Conservation (phyloP, 2,888 invertebrate genomes). For the Agrotis clavis region DNA sequence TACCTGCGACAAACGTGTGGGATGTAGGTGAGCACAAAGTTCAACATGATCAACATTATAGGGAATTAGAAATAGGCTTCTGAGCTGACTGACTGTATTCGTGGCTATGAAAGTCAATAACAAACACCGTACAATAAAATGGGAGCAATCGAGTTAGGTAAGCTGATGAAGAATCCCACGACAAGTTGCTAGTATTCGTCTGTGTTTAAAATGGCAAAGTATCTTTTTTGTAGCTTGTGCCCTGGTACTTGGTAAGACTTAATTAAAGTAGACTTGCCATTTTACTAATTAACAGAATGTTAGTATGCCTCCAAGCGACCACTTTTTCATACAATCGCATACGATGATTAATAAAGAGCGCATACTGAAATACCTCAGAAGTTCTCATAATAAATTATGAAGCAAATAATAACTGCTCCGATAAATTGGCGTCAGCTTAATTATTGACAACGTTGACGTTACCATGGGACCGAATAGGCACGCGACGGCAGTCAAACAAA, state of each 20-base stretch:
- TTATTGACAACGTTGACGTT: slow-evolving; percentile 46
- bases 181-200: neutral
- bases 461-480: slow-evolving; percentile 20
- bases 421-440: slow-evolving; percentile 40
- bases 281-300: slow-evolving; percentile 30
- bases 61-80: slow-evolving; percentile 4
- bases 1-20: slow-evolving; percentile 32
- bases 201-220: neutral
- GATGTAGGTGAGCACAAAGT: slow-evolving; percentile 59
- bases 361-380: slow-evolving; percentile 20
- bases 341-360: slow-evolving; percentile 8
- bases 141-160: slow-evolving; percentile 1
- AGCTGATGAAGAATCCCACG: neutral
- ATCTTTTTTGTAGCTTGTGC: neutral
- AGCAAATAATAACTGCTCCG: slow-evolving; percentile 26
- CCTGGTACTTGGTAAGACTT: neutral
- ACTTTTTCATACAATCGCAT: slow-evolving; percentile 12
- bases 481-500: slow-evolving; percentile 26
- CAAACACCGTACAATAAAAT: slow-evolving; percentile 5
- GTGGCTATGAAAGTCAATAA: neutral
- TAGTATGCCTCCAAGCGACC: neutral
- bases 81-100: slow-evolving; percentile 1
- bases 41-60: slow-evolving; percentile 38
- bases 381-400: slow-evolving; percentile 20
- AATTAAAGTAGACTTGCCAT: neutral